Evolutionary conservation across 2,113 vertebrate species (phyloP).

Genomic region (Ptyas mucosa): DNA sequence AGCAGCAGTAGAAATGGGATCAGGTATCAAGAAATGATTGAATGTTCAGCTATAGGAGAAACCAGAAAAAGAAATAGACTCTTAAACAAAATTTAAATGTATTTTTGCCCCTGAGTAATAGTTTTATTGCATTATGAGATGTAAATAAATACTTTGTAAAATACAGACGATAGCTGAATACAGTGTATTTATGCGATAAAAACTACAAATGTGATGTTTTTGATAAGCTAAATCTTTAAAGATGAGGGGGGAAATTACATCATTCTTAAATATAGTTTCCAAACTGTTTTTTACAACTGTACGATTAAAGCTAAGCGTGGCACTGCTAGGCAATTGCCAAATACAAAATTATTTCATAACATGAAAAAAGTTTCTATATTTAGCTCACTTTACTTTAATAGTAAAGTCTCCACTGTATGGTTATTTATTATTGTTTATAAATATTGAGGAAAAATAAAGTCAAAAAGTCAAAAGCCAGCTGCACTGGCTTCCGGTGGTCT

Average conservation of each 20-base stretch:
- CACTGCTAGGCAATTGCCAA: background rate
- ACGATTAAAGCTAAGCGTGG: background rate
- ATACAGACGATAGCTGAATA: background rate
- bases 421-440: background rate
- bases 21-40: background rate
- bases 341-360: background rate
- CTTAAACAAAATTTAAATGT: background rate
- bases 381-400: background rate
- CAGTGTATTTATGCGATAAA: background rate
- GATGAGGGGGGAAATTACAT: background rate
- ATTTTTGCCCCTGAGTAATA: background rate
- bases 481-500: no score
- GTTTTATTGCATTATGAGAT: background rate
- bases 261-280: background rate
- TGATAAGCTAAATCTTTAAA: background rate
- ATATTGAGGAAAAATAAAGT: background rate
- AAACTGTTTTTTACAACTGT: background rate
- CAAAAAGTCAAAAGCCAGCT: background rate
- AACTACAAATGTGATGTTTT: background rate
- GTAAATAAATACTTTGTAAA: background rate
- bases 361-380: background rate
- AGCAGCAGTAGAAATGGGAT: background rate
- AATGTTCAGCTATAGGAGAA: background rate
- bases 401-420: background rate
- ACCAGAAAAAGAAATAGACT: background rate